phyloP scores from a whole-genome alignment of 2,113 vertebrate genomes.

The Carassius carassius region DNA sequence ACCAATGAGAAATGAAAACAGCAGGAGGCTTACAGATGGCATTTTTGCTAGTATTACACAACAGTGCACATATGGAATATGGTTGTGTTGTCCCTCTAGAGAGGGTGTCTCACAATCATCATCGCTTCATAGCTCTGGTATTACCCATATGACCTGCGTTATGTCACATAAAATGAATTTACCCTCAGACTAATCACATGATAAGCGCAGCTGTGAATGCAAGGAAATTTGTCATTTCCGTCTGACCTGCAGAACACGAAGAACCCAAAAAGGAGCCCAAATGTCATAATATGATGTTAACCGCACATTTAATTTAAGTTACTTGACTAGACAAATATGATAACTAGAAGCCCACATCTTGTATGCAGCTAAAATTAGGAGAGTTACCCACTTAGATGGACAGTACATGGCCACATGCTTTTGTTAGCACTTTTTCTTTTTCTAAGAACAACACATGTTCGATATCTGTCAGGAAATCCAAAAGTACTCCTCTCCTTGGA shows the following conservation, averaged over 20 bases:
- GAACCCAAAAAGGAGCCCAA: background rate
- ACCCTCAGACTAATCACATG: background rate
- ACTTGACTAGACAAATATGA: background rate
- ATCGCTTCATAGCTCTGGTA: background rate
- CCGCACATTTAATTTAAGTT: background rate
- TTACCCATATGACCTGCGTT: slow-evolving; percentile 14
- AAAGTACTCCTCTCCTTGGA: slow-evolving; percentile 42
- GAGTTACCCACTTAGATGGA: background rate
- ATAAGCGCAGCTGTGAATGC: background rate
- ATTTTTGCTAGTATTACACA: background rate
- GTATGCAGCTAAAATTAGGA: background rate
- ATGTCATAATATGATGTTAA: background rate
- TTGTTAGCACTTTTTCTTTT: slow-evolving; percentile 2
- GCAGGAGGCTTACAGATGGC: background rate
- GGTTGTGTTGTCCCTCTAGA: background rate
- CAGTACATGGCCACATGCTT: background rate
- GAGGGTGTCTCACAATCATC: background rate
- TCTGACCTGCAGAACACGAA: background rate
- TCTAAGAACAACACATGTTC: slow-evolving; percentile 18
- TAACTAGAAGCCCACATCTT: background rate
- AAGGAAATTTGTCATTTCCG: background rate
- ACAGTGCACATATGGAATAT: slow-evolving; percentile 6
- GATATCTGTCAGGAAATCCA: slow-evolving; percentile 18
- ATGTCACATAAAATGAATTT: background rate
- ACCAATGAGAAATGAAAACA: background rate